phyloP scores from a whole-genome alignment of 2,797 vertebrate species.

The Arnoldichthys spilopterus region DNA sequence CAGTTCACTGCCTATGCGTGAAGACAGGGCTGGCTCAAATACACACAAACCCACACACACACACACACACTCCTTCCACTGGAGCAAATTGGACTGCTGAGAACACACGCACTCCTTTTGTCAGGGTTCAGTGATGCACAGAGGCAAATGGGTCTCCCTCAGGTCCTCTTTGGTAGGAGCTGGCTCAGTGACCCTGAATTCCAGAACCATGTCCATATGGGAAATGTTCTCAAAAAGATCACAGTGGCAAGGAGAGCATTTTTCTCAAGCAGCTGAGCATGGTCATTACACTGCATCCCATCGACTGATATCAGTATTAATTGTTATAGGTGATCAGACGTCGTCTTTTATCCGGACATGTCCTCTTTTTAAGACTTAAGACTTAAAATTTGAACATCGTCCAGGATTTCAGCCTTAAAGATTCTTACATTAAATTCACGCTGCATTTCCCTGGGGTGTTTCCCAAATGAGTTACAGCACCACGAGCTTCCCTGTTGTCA shows the following conservation, averaged over 20 bases:
- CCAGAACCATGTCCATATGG: constrained; percentile 26
- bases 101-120: constrained; percentile 56
- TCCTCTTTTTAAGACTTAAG: no score
- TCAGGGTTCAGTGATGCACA: constrained; percentile 54
- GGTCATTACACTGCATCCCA: neutral
- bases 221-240: constrained; percentile 20
- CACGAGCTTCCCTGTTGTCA: no score
- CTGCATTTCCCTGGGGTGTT: no score
- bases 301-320: neutral
- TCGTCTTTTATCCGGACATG: no score
- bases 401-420: no score
- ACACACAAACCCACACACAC: neutral
- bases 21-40: constrained; percentile 30
- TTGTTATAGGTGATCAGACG: no score
- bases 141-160: constrained; percentile 45
- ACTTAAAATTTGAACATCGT: no score
- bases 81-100: constrained; percentile 54
- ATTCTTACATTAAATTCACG: neutral
- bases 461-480: no score
- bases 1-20: constrained; percentile 60
- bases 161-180: constrained; percentile 51
- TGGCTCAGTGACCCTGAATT: constrained; percentile 24
- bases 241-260: constrained; percentile 5
- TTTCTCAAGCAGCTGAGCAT: neutral
- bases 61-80: constrained; percentile 50